These are phyloP conservation scores for Petrolisthes manimaculis DNA, from an alignment of 2,888 invertebrate species.

Conservation along the genomic window DNA sequence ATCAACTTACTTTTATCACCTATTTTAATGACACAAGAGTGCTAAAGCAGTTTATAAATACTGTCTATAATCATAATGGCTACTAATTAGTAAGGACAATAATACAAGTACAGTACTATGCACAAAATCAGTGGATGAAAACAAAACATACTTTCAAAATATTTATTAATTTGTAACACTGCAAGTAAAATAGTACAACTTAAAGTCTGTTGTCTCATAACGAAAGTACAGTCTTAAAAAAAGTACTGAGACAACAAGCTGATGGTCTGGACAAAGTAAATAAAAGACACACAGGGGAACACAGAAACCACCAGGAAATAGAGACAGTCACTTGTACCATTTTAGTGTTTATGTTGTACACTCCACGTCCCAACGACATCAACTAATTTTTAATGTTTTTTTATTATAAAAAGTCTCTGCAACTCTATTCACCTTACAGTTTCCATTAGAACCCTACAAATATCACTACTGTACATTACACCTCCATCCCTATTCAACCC, in stretches of 20 bases:
- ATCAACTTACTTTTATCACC: no score
- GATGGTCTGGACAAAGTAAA: constrained; percentile 36
- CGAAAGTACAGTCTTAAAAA: constrained; percentile 29
- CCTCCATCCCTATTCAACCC: no score
- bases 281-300: constrained; percentile 14
- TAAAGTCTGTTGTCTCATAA: constrained; percentile 49
- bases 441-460: no score
- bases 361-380: no score
- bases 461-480: no score
- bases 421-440: not conserved
- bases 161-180: constrained; percentile 59
- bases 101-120: no score
- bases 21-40: no score
- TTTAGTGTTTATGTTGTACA: no score
- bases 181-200: constrained; percentile 62
- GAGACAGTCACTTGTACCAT: constrained; percentile 20
- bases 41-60: no score
- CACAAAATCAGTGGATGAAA: not conserved
- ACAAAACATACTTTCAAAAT: constrained; percentile 50
- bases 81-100: not conserved
- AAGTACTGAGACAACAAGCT: constrained; percentile 41
- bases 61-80: not conserved
- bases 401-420: not conserved
- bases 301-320: constrained; percentile 12
- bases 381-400: not conserved